Evolutionary conservation across 2,113 vertebrate species (phyloP).

Genomic region (Bostrychus sinensis): DNA sequence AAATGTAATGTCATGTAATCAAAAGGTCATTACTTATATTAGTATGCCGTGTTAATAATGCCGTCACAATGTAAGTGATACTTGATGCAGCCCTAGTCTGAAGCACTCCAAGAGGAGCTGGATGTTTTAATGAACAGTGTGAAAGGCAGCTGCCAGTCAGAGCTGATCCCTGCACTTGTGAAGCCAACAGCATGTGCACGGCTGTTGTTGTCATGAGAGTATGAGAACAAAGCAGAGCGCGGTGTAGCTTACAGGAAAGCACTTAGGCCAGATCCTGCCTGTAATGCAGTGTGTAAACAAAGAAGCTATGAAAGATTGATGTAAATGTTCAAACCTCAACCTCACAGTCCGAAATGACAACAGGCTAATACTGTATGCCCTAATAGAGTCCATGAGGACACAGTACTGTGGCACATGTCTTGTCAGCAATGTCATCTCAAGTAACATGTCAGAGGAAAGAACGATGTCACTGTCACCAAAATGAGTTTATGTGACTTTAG

Average conservation of each 20-base stretch:
- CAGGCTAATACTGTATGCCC: background rate
- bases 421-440: background rate
- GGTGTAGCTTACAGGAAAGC: constrained; percentile 67
- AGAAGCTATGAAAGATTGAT: constrained; percentile 76
- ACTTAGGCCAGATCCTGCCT: constrained; percentile 62
- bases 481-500: no score
- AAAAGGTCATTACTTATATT: no score
- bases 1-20: no score
- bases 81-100: no score
- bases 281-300: constrained; percentile 67
- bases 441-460: no score
- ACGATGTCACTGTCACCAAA: no score
- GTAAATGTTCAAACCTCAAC: constrained; percentile 65
- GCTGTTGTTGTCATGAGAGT: constrained; percentile 41
- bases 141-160: no score
- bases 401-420: background rate
- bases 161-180: background rate
- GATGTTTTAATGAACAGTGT: no score
- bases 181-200: background rate
- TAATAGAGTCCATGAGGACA: background rate
- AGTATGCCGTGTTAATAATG: no score
- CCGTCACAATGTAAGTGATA: no score
- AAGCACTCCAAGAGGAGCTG: no score
- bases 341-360: constrained; percentile 22
- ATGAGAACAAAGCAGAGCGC: constrained; percentile 52